Conservation (phyloP, 2,113 vertebrate species). For the Plotosus lineatus region DNA sequence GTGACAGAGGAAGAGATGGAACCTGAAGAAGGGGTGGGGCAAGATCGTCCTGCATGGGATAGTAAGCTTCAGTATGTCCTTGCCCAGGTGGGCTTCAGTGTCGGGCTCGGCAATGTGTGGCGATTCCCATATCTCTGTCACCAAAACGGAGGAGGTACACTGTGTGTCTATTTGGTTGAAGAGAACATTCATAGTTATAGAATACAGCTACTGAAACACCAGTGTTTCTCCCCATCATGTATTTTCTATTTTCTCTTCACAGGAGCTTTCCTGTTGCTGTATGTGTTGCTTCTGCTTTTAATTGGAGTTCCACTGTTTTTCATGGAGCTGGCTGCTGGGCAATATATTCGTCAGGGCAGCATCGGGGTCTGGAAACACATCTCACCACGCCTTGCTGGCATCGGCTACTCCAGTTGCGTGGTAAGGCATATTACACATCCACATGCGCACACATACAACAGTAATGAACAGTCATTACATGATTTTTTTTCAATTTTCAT, state of each 20-base stretch:
- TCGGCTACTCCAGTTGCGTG: conserved; percentile 82
- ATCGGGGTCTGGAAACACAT: conserved; percentile 80
- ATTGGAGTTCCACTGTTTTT: conserved; percentile 80
- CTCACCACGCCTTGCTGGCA: conserved; percentile 75
- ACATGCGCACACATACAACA: not conserved
- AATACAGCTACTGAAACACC: not conserved
- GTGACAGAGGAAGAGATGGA: conserved; percentile 41
- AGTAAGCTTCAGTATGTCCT: conserved; percentile 96
- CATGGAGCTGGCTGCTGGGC: conserved; percentile 81
- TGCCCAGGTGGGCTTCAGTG: conserved; percentile 95
- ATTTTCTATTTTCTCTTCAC: conserved; percentile 17
- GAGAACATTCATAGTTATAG: not conserved
- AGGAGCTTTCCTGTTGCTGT: conserved; percentile 76
- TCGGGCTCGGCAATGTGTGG: conserved; percentile 97
- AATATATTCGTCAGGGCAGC: conserved; percentile 77
- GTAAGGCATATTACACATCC: conserved; percentile 55
- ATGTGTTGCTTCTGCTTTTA: conserved; percentile 71
- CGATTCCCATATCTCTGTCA: conserved; percentile 97
- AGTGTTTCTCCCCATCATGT: not conserved
- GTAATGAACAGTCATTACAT: too few species aligned
- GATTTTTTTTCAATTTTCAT: too few species aligned
- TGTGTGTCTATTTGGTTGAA: not conserved
- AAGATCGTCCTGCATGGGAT: conserved; percentile 87
- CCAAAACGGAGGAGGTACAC: conserved; percentile 96
- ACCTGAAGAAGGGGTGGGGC: not conserved